Evolutionary conservation across 1,140 invertebrate species (phyloP).

Genomic region (Pristionchus pacificus): DNA sequence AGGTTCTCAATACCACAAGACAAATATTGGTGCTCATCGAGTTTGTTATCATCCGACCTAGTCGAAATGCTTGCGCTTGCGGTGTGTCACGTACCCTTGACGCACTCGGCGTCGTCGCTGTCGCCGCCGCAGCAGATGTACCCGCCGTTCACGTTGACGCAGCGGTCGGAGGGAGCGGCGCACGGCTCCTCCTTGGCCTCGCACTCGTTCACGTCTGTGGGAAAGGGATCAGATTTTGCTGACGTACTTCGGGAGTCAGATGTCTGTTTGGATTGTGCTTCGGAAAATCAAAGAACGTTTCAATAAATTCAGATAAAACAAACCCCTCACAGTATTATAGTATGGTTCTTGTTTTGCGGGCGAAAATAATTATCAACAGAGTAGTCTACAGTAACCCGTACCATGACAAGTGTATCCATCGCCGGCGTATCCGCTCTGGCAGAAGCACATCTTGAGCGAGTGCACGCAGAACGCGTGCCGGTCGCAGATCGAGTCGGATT

Average conservation of each 20-base stretch:
- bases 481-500: conserved; percentile 43
- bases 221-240: too few species aligned
- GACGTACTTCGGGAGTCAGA: too few species aligned
- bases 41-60: too few species aligned
- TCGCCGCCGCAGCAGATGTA: conserved; percentile 45
- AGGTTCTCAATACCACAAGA: too few species aligned
- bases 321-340: too few species aligned
- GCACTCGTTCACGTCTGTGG: conserved; percentile 48
- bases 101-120: conserved; percentile 34
- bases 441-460: conserved; percentile 38
- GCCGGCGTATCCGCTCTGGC: conserved; percentile 44
- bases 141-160: conserved; percentile 46
- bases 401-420: conserved; percentile 44
- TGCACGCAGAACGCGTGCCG: conserved; percentile 41
- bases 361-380: conserved; percentile 14
- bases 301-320: too few species aligned
- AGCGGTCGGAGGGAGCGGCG: conserved; percentile 27
- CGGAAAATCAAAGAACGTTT: too few species aligned
- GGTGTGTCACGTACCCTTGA: conserved; percentile 29
- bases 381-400: too few species aligned
- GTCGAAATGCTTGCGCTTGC: too few species aligned
- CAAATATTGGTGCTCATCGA: too few species aligned
- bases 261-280: too few species aligned
- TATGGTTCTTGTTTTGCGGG: too few species aligned
- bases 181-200: conserved; percentile 35